Evolutionary conservation across 2,113 vertebrate genomes (phyloP).

Genomic region (Tachuris rubrigastra): DNA sequence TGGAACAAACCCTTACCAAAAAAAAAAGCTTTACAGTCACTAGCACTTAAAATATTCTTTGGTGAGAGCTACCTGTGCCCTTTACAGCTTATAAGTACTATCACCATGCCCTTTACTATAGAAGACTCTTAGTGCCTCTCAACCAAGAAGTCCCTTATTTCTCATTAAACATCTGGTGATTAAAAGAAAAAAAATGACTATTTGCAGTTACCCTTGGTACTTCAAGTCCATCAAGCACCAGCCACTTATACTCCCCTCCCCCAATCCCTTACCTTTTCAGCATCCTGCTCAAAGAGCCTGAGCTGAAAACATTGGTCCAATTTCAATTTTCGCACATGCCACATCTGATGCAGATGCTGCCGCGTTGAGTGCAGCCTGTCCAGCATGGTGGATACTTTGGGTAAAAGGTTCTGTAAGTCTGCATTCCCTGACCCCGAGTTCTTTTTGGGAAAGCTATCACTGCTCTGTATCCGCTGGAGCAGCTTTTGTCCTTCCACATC

Average conservation of each 20-base stretch:
- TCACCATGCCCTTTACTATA: not conserved
- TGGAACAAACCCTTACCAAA: not conserved
- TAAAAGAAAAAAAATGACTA: not conserved
- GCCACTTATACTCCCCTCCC: not conserved
- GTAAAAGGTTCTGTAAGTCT: constrained; percentile 89
- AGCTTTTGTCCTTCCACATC: constrained; percentile 93
- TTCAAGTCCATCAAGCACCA: fast-evolving
- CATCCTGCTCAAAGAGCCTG: constrained; percentile 95
- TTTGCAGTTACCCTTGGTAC: not conserved
- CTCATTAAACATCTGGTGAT: not conserved
- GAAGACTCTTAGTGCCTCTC: not conserved
- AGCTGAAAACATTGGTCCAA: constrained; percentile 99
- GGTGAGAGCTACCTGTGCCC: not conserved
- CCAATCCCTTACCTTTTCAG: constrained; percentile 86
- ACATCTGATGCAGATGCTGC: constrained; percentile 97
- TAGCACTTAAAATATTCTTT: not conserved
- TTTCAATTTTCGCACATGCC: constrained; percentile 96
- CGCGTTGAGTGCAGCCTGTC: constrained; percentile 93
- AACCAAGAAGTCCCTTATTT: not conserved
- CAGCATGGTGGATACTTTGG: constrained; percentile 91
- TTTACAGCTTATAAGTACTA: not conserved
- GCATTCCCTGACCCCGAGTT: constrained; percentile 89
- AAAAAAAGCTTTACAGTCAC: not conserved
- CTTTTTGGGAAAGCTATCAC: constrained; percentile 88
- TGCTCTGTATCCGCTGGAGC: constrained; percentile 94